Evolutionary conservation across 2,113 vertebrate genomes (phyloP).

Genomic region (Nothocercus julius): DNA sequence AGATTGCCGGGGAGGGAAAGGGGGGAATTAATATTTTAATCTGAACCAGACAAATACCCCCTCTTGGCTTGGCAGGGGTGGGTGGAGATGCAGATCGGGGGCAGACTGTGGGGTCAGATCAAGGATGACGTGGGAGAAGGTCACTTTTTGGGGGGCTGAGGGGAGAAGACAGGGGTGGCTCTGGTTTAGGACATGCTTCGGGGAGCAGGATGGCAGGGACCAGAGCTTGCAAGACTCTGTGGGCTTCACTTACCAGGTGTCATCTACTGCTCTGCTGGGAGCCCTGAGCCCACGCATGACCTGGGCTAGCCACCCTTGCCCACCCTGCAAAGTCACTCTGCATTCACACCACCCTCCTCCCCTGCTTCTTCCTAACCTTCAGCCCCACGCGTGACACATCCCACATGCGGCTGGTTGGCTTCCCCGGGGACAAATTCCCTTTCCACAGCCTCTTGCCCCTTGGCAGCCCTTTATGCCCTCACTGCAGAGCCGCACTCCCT

Average conservation of each 20-base stretch:
- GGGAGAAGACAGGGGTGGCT: no score
- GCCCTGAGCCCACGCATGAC: neutral
- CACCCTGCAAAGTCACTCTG: neutral
- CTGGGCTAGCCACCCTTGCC: no score
- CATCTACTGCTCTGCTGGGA: neutral
- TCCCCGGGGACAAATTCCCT: neutral
- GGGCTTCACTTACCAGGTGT: neutral
- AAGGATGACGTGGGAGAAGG: neutral
- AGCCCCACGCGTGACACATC: neutral
- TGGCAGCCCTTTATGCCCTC: neutral
- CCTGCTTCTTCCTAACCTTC: neutral
- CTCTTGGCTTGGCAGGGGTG: neutral
- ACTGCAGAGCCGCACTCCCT: neutral
- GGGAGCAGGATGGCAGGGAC: neutral
- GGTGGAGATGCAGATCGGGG: neutral
- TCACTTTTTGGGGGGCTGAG: no score
- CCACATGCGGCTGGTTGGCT: neutral
- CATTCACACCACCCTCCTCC: neutral
- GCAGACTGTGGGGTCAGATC: neutral
- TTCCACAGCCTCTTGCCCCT: neutral
- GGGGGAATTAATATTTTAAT: slow-evolving; percentile 6
- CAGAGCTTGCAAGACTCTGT: neutral
- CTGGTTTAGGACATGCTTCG: neutral
- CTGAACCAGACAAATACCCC: neutral
- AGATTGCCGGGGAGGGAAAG: neutral